phyloP scores from a whole-genome alignment of 2,113 vertebrate species.

The Andinoacara biseriatus region DNA sequence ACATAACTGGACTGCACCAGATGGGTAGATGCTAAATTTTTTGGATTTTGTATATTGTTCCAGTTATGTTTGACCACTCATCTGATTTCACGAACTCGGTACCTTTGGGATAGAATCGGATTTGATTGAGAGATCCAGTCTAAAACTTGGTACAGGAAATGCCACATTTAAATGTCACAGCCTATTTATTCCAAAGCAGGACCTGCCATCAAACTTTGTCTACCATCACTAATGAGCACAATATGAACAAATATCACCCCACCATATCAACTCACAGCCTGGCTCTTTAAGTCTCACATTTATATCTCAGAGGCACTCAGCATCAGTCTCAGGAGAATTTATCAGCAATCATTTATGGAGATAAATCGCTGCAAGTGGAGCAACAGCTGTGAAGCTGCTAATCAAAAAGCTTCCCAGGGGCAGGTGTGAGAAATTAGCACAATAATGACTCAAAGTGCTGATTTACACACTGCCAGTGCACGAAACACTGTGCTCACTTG shows the following conservation, averaged over 20 bases:
- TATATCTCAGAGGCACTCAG: conserved; percentile 59
- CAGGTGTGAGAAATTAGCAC: conserved; percentile 75
- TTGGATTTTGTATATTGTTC: background rate
- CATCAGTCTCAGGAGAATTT: conserved; percentile 67
- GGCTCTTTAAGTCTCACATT: conserved; percentile 52
- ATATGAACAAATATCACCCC: conserved; percentile 55
- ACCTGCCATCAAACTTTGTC: conserved; percentile 31
- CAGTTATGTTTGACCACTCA: background rate
- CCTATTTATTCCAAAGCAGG: conserved; percentile 29
- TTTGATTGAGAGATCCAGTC: background rate
- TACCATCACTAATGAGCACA: conserved; percentile 64
- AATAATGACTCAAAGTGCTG: conserved; percentile 63
- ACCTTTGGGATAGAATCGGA: background rate
- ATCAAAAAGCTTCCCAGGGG: conserved; percentile 68
- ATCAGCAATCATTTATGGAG: conserved; percentile 78
- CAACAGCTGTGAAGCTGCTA: conserved; percentile 75
- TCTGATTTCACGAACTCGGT: background rate
- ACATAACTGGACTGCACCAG: background rate
- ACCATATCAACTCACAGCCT: conserved; percentile 43
- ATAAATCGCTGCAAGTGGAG: conserved; percentile 72
- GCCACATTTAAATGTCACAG: conserved; percentile 46
- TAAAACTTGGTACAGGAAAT: conserved; percentile 38
- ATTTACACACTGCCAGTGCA: conserved; percentile 45
- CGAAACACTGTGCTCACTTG: conserved; percentile 28
- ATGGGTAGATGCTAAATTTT: background rate